Base-by-base conservation (phyloP, 2,888 invertebrate genomes). In the Ophraella communa region DNA sequence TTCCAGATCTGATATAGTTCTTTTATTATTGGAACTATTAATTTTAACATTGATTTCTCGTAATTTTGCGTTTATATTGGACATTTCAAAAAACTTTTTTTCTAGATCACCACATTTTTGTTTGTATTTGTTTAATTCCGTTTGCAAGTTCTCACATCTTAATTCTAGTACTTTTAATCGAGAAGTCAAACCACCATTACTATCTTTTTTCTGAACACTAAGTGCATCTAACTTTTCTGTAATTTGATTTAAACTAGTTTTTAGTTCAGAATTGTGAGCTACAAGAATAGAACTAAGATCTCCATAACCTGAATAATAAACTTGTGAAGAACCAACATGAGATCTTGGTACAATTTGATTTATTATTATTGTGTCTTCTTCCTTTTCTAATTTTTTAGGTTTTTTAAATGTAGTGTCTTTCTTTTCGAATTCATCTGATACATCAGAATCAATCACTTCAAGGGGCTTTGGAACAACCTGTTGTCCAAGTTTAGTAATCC, bases 221-320 rank as follows among this genome's bases (percentile, higher is more conserved):
- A 90, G 80, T 68, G 83, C 84, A 73, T 90, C 89, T 35, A 91
- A 81, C 81, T 89, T 90, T 62, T 86, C 86, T 20, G 86, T 83
- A 68, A 90, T 83, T 75, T 88, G 87, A n/a, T 85, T 81, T 66
- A 90, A 81, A 69, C 86, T 85, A 80, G 89, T 84, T 67, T 89
- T 83, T n/a, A 90, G 79, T 78, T 91, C 90, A 7, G 87, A 84
- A 74, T 88, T 89, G 65, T 89, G 88, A 17, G 87, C 81, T 54
- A 88, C 76, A 64, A 89, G 82, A 70, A 88, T 80, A 20, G 67
- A 65, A 68, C 85, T 85, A 44, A 87, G 76, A 66, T 83, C 83
- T 5, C 27, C 27, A n/a, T 24, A 24, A 14, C 23, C 10, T 17
- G 49, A 51, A 51, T 51, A 51, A 27, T 27, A 47, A 35, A 30